phyloP scores from a whole-genome alignment of 2,113 vertebrate species.

The Podarcis cretensis region DNA sequence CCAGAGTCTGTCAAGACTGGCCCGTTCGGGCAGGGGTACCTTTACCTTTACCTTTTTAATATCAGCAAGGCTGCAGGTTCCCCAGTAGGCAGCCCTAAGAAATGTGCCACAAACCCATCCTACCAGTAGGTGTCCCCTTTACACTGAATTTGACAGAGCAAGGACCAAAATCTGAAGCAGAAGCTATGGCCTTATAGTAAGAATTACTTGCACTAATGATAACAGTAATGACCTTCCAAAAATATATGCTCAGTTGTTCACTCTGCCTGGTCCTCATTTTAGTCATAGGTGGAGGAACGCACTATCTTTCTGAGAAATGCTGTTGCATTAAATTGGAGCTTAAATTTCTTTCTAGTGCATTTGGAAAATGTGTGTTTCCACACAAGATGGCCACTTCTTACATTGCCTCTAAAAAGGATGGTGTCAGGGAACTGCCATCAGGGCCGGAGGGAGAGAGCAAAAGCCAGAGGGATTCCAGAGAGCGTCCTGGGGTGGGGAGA shows the following conservation, averaged over 20 bases:
- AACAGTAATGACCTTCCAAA: not conserved
- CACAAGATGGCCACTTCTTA: no score
- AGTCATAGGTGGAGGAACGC: not conserved
- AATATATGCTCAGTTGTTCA: not conserved
- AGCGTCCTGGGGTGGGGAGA: no score
- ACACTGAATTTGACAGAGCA: not conserved
- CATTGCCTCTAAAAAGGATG: no score
- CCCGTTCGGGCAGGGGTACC: no score
- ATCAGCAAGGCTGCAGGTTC: no score
- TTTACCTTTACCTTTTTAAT: no score
- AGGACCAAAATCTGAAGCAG: not conserved
- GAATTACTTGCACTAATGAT: not conserved
- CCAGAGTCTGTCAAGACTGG: no score
- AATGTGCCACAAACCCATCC: not conserved
- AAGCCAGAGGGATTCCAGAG: no score
- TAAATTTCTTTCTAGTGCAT: no score
- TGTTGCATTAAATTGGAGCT: not conserved
- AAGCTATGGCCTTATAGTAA: not conserved
- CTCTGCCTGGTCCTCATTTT: fast-evolving
- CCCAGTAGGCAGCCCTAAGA: not conserved
- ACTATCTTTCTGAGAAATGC: not conserved
- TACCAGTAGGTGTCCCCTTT: conserved; percentile 58
- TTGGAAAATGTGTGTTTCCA: no score
- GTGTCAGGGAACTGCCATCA: no score
- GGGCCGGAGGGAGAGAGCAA: no score